These are phyloP conservation scores for Pygoscelis antarcticus DNA, from an alignment of 2,113 vertebrate species.

Conservation along the genomic window DNA sequence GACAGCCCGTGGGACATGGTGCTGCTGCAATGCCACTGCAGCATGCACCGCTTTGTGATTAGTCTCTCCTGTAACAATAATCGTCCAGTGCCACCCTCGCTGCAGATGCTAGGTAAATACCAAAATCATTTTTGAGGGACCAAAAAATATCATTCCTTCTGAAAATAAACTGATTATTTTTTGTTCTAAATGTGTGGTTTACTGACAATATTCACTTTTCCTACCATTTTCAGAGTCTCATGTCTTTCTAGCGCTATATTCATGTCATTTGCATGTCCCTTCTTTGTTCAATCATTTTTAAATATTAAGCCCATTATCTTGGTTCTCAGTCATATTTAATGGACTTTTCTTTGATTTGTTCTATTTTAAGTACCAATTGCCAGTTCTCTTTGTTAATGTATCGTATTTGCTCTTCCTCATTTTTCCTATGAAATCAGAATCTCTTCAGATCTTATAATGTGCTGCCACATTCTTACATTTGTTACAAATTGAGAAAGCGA, in stretches of 20 bases:
- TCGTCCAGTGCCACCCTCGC: fast-evolving
- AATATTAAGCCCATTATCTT: constrained; percentile 35
- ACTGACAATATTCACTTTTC: neutral
- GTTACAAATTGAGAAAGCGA: neutral
- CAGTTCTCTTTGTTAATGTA: neutral
- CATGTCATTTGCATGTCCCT: neutral
- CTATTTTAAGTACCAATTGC: constrained; percentile 34
- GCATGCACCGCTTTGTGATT: fast-evolving
- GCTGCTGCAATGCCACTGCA: fast-evolving
- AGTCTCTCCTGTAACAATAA: neutral
- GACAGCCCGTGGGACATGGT: neutral
- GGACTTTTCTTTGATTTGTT: constrained; percentile 4
- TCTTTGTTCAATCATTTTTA: constrained; percentile 22
- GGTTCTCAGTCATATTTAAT: constrained; percentile 20
- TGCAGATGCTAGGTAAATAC: neutral
- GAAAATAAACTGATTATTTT: neutral
- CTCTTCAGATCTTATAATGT: neutral
- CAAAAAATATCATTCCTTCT: neutral
- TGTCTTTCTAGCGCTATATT: neutral
- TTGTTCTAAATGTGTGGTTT: neutral
- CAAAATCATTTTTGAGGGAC: neutral
- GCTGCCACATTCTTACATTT: neutral
- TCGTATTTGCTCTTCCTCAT: neutral
- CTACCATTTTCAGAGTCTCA: neutral
- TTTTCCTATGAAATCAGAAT: neutral